A percentile compares a stretch with the other conserved stretches of the same genome.
Conservation (phyloP, 1,140 invertebrate genomes). For the Scaptomyza hsui region DNA sequence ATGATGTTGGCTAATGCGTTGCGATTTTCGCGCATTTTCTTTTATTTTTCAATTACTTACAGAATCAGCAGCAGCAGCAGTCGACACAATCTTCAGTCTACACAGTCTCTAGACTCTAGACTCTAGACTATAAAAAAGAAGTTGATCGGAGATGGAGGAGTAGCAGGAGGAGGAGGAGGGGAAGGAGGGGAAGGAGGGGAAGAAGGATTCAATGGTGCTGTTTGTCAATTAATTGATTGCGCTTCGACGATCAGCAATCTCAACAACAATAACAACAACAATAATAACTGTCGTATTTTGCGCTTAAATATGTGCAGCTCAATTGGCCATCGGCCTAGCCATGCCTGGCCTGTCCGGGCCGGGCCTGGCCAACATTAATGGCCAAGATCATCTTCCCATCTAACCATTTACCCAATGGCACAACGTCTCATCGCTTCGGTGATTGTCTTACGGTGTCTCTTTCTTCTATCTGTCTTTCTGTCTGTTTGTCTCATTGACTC, state of each 20-base stretch:
- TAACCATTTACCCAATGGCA: background rate
- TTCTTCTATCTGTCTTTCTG: background rate
- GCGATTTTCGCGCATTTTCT: conserved; percentile 75
- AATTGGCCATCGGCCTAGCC: conserved; percentile 37
- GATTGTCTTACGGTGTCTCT: conserved; percentile 23
- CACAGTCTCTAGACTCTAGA: background rate
- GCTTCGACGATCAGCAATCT: conserved; percentile 34
- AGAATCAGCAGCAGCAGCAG: background rate
- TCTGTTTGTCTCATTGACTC: conserved; percentile 9
- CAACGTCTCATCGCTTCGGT: conserved; percentile 13
- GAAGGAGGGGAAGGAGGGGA: conserved; percentile 17
- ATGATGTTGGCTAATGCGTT: conserved; percentile 56
- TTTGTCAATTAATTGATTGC: conserved; percentile 80
- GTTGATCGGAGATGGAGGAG: too few species aligned
- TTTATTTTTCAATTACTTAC: conserved; percentile 77
- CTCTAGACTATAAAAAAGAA: conserved; percentile 43
- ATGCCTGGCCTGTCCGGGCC: too few species aligned
- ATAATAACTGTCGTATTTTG: conserved; percentile 80
- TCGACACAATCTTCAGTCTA: background rate
- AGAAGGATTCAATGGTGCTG: conserved; percentile 47
- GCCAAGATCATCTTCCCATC: conserved; percentile 28
- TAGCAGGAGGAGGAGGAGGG: too few species aligned
- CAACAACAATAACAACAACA: conserved; percentile 44
- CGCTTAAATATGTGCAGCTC: conserved; percentile 76
- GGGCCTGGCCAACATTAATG: conserved; percentile 11